Evolutionary conservation across 2,113 vertebrate species (phyloP).

Genomic region (Cisticola juncidis): DNA sequence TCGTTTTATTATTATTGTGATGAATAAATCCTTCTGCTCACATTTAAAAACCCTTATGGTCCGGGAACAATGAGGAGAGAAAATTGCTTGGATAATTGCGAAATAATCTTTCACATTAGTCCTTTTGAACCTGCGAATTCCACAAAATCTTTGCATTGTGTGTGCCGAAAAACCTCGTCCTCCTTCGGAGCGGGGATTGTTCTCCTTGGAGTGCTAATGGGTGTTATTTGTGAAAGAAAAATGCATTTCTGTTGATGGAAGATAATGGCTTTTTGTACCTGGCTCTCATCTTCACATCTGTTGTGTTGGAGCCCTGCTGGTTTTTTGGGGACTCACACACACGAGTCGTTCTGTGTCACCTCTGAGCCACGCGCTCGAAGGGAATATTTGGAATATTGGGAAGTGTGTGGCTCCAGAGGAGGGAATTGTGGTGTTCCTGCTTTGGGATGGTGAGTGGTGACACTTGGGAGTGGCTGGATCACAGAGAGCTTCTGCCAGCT

Average conservation of each 20-base stretch:
- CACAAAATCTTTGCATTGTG: neutral
- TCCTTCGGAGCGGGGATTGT: neutral
- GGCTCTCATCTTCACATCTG: neutral
- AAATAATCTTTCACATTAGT: slow-evolving; percentile 33
- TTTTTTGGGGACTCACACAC: neutral
- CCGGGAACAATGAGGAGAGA: slow-evolving; percentile 37
- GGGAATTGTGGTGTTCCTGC: rapidly evolving
- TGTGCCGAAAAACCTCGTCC: neutral
- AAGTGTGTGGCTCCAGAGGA: rapidly evolving
- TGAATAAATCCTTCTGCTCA: slow-evolving; percentile 59
- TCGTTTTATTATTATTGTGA: slow-evolving; percentile 38
- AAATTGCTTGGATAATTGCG: slow-evolving; percentile 56
- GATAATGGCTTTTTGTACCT: neutral
- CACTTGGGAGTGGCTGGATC: neutral
- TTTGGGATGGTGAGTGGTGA: neutral
- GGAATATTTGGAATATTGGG: rapidly evolving
- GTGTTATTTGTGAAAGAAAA: neutral
- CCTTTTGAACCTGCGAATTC: neutral
- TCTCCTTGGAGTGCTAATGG: slow-evolving; percentile 6
- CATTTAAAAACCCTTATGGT: slow-evolving; percentile 27
- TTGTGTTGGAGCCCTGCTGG: neutral
- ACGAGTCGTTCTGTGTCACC: neutral
- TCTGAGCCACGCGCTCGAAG: rapidly evolving
- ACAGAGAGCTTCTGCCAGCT: neutral
- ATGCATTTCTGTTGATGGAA: neutral